These are phyloP conservation scores for Mastacembelus armatus DNA, from an alignment of 2,797 vertebrate genomes.

Conservation along the genomic window DNA sequence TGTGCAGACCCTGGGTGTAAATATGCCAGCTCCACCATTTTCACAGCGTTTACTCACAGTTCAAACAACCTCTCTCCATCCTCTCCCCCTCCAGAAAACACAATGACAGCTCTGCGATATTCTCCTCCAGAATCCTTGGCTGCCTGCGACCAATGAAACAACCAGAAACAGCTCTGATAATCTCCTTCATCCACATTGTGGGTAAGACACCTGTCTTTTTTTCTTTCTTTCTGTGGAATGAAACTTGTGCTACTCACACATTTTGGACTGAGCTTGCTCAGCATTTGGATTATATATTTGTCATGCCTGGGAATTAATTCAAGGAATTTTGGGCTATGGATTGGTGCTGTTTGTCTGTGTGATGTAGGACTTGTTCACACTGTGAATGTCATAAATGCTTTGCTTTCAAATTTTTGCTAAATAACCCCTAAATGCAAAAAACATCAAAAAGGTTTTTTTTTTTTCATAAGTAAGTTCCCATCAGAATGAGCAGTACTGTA, in stretches of 20 bases:
- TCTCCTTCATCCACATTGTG: slow-evolving; percentile 74
- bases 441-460: no score
- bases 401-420: no score
- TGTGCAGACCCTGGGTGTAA: slow-evolving; percentile 77
- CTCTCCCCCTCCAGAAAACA: slow-evolving; percentile 60
- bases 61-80: slow-evolving; percentile 76
- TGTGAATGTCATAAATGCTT: no score
- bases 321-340: slow-evolving; percentile 23
- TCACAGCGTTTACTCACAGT: slow-evolving; percentile 79
- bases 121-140: slow-evolving; percentile 67
- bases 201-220: slow-evolving; percentile 66
- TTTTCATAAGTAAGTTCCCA: no score
- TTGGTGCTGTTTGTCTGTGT: slow-evolving; percentile 25
- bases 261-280: slow-evolving; percentile 41
- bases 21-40: slow-evolving; percentile 83
- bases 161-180: slow-evolving; percentile 78
- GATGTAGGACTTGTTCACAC: background rate
- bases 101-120: slow-evolving; percentile 79
- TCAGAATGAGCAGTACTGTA: no score
- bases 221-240: slow-evolving; percentile 66
- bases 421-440: no score
- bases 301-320: slow-evolving; percentile 49
- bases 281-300: slow-evolving; percentile 26
- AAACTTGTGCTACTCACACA: slow-evolving; percentile 70
- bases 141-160: slow-evolving; percentile 72